These are phyloP conservation scores for Venturia canescens DNA, from an alignment of 1,140 invertebrate genomes.

Conservation along the genomic window DNA sequence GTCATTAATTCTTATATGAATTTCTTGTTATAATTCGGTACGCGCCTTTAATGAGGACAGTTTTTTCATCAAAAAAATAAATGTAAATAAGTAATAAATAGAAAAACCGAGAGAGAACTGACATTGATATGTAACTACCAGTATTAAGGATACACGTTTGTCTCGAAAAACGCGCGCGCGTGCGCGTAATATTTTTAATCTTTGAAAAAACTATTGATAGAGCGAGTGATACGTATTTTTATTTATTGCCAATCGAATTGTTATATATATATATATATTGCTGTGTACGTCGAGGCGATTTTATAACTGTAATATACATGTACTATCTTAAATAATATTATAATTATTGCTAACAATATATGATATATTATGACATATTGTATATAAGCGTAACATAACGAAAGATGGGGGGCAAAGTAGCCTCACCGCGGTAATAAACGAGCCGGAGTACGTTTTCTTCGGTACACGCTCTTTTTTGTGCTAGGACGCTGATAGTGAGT, in stretches of 20 bases:
- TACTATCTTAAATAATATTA: background rate
- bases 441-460: no score
- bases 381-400: no score
- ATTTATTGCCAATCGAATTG: background rate
- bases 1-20: no score
- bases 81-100: no score
- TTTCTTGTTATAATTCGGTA: background rate
- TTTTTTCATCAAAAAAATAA: background rate
- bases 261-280: background rate
- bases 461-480: no score
- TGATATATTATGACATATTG: no score
- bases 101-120: background rate
- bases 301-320: conserved; percentile 11
- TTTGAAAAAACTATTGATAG: background rate
- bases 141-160: conserved; percentile 9
- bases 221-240: background rate
- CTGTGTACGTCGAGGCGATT: background rate
- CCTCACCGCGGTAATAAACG: no score
- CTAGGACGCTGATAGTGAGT: no score
- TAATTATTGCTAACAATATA: no score
- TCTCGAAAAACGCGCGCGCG: background rate
- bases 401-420: no score
- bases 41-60: background rate
- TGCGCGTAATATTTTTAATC: background rate
- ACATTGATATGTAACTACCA: background rate